A percentile compares a stretch with the other conserved stretches of the same genome.
Evolutionary conservation across 1,140 invertebrate species (phyloP).

Genomic region (Maniola jurtina): DNA sequence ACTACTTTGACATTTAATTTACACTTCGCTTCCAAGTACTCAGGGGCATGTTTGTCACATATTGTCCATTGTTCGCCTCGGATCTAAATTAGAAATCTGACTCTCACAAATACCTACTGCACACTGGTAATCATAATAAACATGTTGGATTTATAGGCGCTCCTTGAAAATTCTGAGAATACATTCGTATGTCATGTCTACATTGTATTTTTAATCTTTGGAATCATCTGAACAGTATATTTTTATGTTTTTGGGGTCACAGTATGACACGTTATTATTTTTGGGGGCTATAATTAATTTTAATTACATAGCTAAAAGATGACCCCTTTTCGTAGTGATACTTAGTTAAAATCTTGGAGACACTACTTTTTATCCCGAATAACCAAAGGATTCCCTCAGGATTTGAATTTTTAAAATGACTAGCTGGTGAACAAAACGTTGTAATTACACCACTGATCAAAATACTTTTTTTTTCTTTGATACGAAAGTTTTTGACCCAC

Average conservation of each 20-base stretch:
- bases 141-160: slow-evolving; percentile 14
- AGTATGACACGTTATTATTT: too few species aligned
- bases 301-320: too few species aligned
- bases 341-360: too few species aligned
- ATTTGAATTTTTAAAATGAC: too few species aligned
- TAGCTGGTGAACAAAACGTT: too few species aligned
- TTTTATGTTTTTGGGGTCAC: not conserved
- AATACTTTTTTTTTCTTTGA: too few species aligned
- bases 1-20: slow-evolving; percentile 45
- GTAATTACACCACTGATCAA: too few species aligned
- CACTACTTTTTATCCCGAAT: too few species aligned
- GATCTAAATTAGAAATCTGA: slow-evolving; percentile 28
- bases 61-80: slow-evolving; percentile 21
- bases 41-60: slow-evolving; percentile 5
- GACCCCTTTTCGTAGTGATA: too few species aligned
- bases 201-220: slow-evolving; percentile 9
- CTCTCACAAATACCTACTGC: slow-evolving; percentile 4
- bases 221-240: not conserved
- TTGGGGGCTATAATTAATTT: too few species aligned
- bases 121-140: slow-evolving; percentile 9
- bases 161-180: slow-evolving; percentile 19
- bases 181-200: not conserved
- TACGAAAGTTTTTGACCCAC: too few species aligned
- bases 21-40: slow-evolving; percentile 25
- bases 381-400: too few species aligned